These are phyloP conservation scores for Brachyhypopomus gauderio DNA, from an alignment of 2,113 vertebrate genomes.

Conservation along the genomic window DNA sequence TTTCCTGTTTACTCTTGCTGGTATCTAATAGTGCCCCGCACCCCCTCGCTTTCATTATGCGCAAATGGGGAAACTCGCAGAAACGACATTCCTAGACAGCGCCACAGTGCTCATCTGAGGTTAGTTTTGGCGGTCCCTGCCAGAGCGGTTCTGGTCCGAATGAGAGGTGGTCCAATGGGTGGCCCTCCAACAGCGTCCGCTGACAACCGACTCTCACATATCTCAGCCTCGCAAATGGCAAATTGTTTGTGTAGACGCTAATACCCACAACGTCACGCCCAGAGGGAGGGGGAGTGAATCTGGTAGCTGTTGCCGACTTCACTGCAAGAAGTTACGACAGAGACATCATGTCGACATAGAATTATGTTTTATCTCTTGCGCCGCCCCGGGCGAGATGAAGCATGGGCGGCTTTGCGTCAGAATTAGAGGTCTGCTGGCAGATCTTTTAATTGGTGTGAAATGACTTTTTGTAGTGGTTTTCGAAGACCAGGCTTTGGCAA, in stretches of 20 bases:
- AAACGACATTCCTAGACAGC: constrained; percentile 3
- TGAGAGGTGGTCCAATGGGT: neutral
- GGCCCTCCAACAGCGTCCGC: neutral
- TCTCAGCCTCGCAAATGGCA: neutral
- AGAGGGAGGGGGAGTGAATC: neutral
- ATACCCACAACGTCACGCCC: constrained; percentile 17
- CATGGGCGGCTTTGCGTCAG: constrained; percentile 15
- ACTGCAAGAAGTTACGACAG: neutral
- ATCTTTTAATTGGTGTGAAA: constrained; percentile 76
- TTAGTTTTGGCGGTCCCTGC: constrained; percentile 1
- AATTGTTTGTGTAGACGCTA: constrained; percentile 26
- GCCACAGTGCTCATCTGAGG: neutral
- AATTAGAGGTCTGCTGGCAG: constrained; percentile 62
- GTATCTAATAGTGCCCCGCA: constrained; percentile 49
- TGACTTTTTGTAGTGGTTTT: constrained; percentile 65
- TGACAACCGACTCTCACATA: neutral
- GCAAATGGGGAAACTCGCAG: constrained; percentile 32
- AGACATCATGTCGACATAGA: constrained; percentile 15
- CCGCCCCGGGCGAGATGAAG: constrained; percentile 6
- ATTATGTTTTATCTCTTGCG: constrained; percentile 28
- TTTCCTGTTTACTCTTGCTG: constrained; percentile 63
- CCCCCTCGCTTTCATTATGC: constrained; percentile 19
- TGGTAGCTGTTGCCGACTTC: neutral
- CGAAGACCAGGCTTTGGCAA: constrained; percentile 54
- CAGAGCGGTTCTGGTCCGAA: neutral